phyloP scores from a whole-genome alignment of 1,140 invertebrate species.

The Zaprionus camerounensis region DNA sequence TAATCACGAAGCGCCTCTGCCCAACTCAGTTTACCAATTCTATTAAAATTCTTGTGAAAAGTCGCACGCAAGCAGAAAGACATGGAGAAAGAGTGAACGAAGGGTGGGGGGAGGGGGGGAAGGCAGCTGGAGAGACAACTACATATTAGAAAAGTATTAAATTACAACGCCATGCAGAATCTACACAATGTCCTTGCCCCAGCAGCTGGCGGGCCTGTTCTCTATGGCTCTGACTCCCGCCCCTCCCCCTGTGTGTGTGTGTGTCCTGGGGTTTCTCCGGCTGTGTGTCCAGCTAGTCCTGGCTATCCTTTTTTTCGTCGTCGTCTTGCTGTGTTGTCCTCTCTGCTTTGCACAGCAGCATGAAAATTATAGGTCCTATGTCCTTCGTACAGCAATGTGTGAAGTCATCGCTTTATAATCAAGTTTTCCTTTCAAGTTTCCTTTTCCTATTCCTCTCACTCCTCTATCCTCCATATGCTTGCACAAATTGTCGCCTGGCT shows the following conservation, averaged over 20 bases:
- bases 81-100: background rate
- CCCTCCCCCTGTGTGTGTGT: background rate
- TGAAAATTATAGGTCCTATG: constrained; percentile 75
- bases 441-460: constrained; percentile 36
- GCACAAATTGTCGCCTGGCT: constrained; percentile 74
- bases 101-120: background rate
- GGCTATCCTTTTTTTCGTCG: constrained; percentile 43
- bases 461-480: constrained; percentile 62
- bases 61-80: constrained; percentile 45
- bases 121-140: constrained; percentile 52
- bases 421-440: constrained; percentile 82
- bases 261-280: background rate
- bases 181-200: constrained; percentile 66
- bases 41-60: constrained; percentile 79
- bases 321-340: constrained; percentile 12
- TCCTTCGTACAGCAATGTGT: constrained; percentile 72
- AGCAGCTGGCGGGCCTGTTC: constrained; percentile 21
- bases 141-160: constrained; percentile 81
- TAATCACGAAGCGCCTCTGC: constrained; percentile 54
- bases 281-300: constrained; percentile 5
- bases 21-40: constrained; percentile 78
- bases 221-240: background rate
- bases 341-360: constrained; percentile 36
- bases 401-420: constrained; percentile 84
- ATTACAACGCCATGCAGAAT: constrained; percentile 57